Percentiles rank a stretch among this genome's conserved stretches.
phyloP scores from a whole-genome alignment of 2,113 vertebrate genomes.

The Brienomyrus longianalis region DNA sequence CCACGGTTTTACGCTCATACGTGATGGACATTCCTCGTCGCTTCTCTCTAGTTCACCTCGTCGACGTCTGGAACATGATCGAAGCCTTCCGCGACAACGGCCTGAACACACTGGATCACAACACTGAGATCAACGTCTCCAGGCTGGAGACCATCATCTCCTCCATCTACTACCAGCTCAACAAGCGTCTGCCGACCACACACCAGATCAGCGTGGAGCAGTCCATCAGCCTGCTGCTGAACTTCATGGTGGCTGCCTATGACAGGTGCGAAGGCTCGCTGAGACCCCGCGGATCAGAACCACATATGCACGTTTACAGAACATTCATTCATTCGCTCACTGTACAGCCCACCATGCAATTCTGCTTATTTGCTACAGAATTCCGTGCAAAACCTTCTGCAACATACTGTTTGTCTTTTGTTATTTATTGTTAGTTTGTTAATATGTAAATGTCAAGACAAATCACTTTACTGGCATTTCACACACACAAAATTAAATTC shows the following conservation, averaged over 20 bases:
- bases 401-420: background rate
- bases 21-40: background rate
- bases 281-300: background rate
- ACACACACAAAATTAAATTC: background rate
- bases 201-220: constrained; percentile 97
- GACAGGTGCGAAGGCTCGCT: constrained; percentile 69
- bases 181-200: constrained; percentile 90
- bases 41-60: constrained; percentile 80
- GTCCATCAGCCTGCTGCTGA: constrained; percentile 92
- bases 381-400: background rate
- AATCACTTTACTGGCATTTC: background rate
- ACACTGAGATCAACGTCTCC: constrained; percentile 89
- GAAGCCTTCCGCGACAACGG: constrained; percentile 97
- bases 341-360: background rate
- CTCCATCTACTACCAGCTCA: constrained; percentile 95
- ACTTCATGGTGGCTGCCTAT: constrained; percentile 90
- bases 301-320: background rate
- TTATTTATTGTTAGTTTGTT: background rate
- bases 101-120: constrained; percentile 86
- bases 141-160: constrained; percentile 94
- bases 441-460: background rate
- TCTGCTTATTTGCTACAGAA: background rate
- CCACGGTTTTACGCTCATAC: background rate
- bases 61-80: constrained; percentile 99
- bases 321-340: background rate